Percentiles rank a stretch among this genome's conserved stretches.
Evolutionary conservation across 2,888 invertebrate species (phyloP).

Genomic region (Machimus rusticus): DNA sequence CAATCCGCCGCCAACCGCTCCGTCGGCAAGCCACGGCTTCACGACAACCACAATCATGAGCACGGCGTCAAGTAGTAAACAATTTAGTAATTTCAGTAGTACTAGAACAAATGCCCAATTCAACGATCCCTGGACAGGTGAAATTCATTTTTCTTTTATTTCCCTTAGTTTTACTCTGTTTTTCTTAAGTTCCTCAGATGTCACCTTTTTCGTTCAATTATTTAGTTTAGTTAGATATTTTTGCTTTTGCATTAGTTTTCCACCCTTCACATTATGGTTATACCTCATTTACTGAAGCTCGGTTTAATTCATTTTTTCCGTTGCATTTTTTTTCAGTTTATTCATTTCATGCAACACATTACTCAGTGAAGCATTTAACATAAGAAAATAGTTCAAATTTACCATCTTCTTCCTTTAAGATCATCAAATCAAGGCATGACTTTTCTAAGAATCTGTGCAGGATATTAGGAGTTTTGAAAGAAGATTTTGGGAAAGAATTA

Average conservation of each 20-base stretch:
- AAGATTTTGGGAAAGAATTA: too few species aligned
- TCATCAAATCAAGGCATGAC: not conserved
- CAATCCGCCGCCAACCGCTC: constrained; percentile 48
- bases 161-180: constrained; percentile 52
- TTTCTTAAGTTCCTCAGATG: constrained; percentile 11
- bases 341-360: not conserved
- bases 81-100: constrained; percentile 30
- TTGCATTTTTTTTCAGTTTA: not conserved
- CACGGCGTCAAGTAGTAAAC: constrained; percentile 2
- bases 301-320: not conserved
- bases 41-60: not conserved
- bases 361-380: not conserved
- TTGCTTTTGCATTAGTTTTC: not conserved
- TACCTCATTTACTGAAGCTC: not conserved
- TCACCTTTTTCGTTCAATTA: not conserved
- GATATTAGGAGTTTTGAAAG: not conserved
- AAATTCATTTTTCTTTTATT: constrained; percentile 58
- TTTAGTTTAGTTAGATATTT: not conserved
- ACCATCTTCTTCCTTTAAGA: not conserved
- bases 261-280: not conserved
- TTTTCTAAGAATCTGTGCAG: not conserved
- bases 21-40: constrained; percentile 31
- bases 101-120: constrained; percentile 35
- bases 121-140: constrained; percentile 52
- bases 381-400: not conserved